A percentile compares a stretch with the other conserved stretches of the same genome.
phyloP scores from a whole-genome alignment of 1,140 invertebrate genomes.

The Mizuhopecten yessoensis region DNA sequence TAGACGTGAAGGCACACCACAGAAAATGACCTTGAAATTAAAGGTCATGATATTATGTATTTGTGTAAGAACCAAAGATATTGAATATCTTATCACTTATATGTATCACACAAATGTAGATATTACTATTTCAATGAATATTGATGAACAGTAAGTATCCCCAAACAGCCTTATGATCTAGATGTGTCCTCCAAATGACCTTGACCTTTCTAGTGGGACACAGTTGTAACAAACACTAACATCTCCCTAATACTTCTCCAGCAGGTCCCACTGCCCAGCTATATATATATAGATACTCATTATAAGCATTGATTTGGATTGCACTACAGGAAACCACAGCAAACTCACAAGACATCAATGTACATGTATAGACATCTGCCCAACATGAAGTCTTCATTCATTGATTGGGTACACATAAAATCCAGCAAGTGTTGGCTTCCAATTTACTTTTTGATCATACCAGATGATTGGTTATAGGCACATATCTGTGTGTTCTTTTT shows the following conservation, averaged over 20 bases:
- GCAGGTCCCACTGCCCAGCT: background rate
- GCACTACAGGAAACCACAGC: background rate
- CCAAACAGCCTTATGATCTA: too few species aligned
- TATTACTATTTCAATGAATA: too few species aligned
- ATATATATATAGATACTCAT: background rate
- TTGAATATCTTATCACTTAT: too few species aligned
- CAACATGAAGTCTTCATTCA: background rate
- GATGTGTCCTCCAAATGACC: too few species aligned
- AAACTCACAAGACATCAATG: background rate
- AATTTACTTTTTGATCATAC: conserved; percentile 23
- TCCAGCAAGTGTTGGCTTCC: background rate
- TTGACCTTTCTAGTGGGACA: background rate
- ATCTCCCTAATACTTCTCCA: background rate
- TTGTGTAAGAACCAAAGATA: too few species aligned
- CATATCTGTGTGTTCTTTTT: background rate
- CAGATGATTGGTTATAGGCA: conserved; percentile 32
- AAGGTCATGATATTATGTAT: too few species aligned
- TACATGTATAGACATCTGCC: background rate
- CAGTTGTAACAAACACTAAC: too few species aligned
- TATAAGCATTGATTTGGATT: background rate
- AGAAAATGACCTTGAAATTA: too few species aligned
- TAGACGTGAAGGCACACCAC: too few species aligned
- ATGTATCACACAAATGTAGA: too few species aligned
- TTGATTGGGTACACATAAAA: conserved; percentile 21
- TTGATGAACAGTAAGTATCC: too few species aligned